Evolutionary conservation across 2,797 vertebrate species (phyloP), one percentile per base, ranked within the genome.

Genomic region (Schizothorax lantsangensis): DNA sequence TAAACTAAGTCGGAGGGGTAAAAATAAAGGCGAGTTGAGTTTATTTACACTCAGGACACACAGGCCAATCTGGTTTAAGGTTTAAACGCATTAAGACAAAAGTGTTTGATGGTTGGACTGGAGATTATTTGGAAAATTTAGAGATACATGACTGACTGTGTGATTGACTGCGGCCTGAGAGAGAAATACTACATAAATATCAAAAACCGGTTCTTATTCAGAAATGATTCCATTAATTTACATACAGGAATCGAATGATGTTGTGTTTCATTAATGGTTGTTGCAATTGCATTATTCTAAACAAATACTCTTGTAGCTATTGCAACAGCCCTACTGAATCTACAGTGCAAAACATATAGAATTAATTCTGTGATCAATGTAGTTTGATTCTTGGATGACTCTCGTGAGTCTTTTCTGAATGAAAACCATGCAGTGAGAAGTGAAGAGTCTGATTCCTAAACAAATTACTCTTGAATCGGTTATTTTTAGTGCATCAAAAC

Each of bases 1-100:
- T 95, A 96, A 95, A 94, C 94, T 49, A 36, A 87, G 91, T 91
- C 91, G 87, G 57, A 77, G 83, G 84, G 91, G 88, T 91, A 91
- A 93, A 93, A 95, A 93, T 93, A 90, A 93, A 94, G 92, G 85
- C 80, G 69, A 71, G 75, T 86, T 89, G 91, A 72, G 91, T 92
- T 93, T 94, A 93, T 95, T 94, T 93, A 89, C 88, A 85, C 86
- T 90, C 68, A 80, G 43, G 79, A 92, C 79, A 88, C 87, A 83
- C 88, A 87, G 80, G 79, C 47, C 52, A 87, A 88, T 91, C 88
- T 84, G 79, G 86, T 90, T 91, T 87, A 79, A 81, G 69, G 79
- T 88, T 92, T 81, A 89, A 88, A 73, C 1, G 30, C 81, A 88
- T 91, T 89, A 90, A 79, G n/a, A 83, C 83, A 88, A 71, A 86